These are phyloP conservation scores for Octopus sinensis DNA, from an alignment of 1,140 invertebrate genomes.

Conservation along the genomic window DNA sequence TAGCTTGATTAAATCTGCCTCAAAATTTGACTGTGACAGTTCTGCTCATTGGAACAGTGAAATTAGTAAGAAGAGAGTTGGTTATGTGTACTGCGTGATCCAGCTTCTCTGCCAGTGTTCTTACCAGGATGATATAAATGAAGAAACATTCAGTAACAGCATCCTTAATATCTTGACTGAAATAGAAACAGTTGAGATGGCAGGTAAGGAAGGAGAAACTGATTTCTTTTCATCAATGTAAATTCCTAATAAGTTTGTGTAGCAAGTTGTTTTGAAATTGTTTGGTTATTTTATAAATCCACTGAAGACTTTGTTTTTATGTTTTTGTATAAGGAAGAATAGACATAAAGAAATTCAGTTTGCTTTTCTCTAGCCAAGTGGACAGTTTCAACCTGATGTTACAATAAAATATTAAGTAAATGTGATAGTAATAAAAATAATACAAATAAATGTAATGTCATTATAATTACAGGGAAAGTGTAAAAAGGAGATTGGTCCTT, in stretches of 20 bases:
- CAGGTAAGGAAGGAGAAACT: conserved; percentile 54
- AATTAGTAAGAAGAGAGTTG: conserved; percentile 62
- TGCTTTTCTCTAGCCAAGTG: no score
- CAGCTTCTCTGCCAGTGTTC: conserved; percentile 65
- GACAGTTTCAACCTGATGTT: no score
- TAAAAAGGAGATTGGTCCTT: no score
- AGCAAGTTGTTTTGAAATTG: neutral
- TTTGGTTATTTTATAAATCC: neutral
- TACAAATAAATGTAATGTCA: no score
- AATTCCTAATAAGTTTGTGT: no score
- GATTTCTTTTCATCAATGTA: no score
- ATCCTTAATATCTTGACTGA: conserved; percentile 64
- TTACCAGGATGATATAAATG: conserved; percentile 58
- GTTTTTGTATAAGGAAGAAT: no score
- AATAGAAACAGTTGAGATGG: conserved; percentile 62
- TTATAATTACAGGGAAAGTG: no score
- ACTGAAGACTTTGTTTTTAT: neutral
- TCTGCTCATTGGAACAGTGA: conserved; percentile 59
- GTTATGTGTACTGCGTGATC: conserved; percentile 64
- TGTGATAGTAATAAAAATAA: no score
- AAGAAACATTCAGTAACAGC: conserved; percentile 61
- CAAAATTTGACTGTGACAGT: conserved; percentile 60
- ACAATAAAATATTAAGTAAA: no score
- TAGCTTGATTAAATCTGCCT: conserved; percentile 65
- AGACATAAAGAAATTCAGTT: no score